Evolutionary conservation across 1,140 invertebrate genomes (phyloP).

Genomic region (Aphaenogaster floridana): DNA sequence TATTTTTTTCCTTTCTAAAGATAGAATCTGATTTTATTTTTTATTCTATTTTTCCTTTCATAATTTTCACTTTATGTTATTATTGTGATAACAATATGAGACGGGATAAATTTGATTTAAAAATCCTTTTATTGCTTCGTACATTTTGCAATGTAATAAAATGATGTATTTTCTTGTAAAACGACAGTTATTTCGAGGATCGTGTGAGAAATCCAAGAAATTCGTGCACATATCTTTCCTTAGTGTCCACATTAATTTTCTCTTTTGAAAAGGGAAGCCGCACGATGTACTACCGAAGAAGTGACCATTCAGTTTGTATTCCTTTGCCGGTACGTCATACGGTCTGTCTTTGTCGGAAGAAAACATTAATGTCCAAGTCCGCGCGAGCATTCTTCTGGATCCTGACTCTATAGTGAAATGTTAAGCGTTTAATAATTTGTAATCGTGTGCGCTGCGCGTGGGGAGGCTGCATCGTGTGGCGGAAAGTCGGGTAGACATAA

Average conservation of each 20-base stretch:
- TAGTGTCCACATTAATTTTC: conserved; percentile 43
- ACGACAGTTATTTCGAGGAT: conserved; percentile 2
- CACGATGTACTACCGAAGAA: conserved; percentile 34
- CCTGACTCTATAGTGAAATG: conserved; percentile 1
- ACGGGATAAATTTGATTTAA: background rate
- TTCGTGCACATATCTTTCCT: conserved; percentile 19
- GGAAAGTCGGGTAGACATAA: conserved; percentile 57
- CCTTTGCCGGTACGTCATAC: conserved; percentile 19
- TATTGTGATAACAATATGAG: background rate
- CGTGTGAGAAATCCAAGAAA: conserved; percentile 16
- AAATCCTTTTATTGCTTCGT: background rate
- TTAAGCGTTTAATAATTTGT: conserved; percentile 61
- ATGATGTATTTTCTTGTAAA: background rate
- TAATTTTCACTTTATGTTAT: background rate
- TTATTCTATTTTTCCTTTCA: background rate
- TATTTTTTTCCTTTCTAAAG: background rate
- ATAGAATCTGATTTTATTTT: background rate
- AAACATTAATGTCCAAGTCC: conserved; percentile 28
- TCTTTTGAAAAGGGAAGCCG: conserved; percentile 27
- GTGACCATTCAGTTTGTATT: conserved; percentile 19
- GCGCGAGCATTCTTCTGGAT: conserved; percentile 8
- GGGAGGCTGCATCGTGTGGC: conserved; percentile 12
- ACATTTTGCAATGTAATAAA: background rate
- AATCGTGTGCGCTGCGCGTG: conserved; percentile 31
- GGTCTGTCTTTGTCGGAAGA: conserved; percentile 47